Evolutionary conservation across 2,113 vertebrate genomes (phyloP), one percentile per base, ranked within the genome.

Genomic region (Dasyurus viverrinus): DNA sequence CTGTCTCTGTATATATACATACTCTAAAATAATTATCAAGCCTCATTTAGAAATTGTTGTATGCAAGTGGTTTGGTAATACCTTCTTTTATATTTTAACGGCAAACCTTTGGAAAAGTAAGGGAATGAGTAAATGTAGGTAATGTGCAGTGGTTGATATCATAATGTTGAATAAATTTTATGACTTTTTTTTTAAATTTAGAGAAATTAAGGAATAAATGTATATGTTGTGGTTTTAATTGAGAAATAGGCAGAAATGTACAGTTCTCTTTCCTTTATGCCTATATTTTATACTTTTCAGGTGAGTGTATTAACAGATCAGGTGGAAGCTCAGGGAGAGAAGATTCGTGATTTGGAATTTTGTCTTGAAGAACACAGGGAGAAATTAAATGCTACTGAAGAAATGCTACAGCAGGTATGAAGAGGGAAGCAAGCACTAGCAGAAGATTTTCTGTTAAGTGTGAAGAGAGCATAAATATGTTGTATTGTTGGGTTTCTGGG

Each of bases 291-390:
- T 3, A 0, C 84, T 97, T 30, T 95, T 5, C 97, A 99, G 99
- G 99, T 99, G 9, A 99, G 99, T 92, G 99, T 99, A 94, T 98
- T 99, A 95, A 99, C 99, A 0, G 99, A 99, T 98, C 99, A 99
- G 97, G 99, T 99, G 93, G 99, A 99, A 94, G 99, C 99, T 47
- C 99, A 99, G 60, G 99, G 99, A 55, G 99, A 99, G 97, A 99
- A 99, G 98, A 99, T 99, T 95, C 98, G 99, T 30, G 99, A 99
- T 97, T 98, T 99, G 96, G 99, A 99, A 93, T 97, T 99, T 92
- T 99, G 99, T 97, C 98, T 99, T 90, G 99, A 99, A 48, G 99
- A 99, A 91, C 99, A 99, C 98, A 98, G 99, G 93, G 99, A 99
- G 94, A 99, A 99, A 97, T 97, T 99, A 96, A 99, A 99, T 14